Evolutionary conservation across 2,888 invertebrate species (phyloP).

Genomic region (Drosophila koepferae): DNA sequence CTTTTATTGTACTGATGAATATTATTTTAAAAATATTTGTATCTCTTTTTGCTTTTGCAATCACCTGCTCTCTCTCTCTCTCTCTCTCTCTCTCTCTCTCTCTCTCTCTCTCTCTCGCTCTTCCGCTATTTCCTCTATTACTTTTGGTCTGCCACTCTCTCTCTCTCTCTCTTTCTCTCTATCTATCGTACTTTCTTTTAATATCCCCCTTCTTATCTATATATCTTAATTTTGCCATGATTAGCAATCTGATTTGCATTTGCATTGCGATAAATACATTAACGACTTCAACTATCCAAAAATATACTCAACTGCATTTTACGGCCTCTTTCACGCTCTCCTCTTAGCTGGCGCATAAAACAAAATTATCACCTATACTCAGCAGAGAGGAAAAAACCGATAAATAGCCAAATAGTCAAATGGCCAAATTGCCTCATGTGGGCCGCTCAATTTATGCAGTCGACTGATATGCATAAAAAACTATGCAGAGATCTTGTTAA

Average conservation of each 20-base stretch:
- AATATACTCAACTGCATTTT: conserved; percentile 26
- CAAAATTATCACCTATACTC: conserved; percentile 23
- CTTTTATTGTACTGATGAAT: no score
- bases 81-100: not conserved
- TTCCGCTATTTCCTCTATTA: no score
- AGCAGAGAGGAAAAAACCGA: conserved; percentile 14
- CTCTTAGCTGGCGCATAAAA: conserved; percentile 32
- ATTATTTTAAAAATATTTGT: no score
- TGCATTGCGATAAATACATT: conserved; percentile 3
- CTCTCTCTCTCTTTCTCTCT: not conserved
- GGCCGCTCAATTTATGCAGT: conserved; percentile 42
- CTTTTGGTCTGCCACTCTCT: not conserved
- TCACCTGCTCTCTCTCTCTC: not conserved
- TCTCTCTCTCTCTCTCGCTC: not conserved
- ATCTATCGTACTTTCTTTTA: no score
- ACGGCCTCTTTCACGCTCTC: conserved; percentile 45
- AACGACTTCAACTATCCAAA: conserved; percentile 8
- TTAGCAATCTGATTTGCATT: not conserved
- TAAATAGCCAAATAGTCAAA: conserved; percentile 43
- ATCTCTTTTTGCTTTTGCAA: not conserved
- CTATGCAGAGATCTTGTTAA: conserved; percentile 10
- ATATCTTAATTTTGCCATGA: not conserved
- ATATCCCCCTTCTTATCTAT: not conserved
- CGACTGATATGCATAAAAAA: conserved; percentile 50
- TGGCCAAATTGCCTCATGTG: conserved; percentile 27